These are phyloP conservation scores for Bombus soroeensis DNA, from an alignment of 1,140 invertebrate species.

Conservation along the genomic window DNA sequence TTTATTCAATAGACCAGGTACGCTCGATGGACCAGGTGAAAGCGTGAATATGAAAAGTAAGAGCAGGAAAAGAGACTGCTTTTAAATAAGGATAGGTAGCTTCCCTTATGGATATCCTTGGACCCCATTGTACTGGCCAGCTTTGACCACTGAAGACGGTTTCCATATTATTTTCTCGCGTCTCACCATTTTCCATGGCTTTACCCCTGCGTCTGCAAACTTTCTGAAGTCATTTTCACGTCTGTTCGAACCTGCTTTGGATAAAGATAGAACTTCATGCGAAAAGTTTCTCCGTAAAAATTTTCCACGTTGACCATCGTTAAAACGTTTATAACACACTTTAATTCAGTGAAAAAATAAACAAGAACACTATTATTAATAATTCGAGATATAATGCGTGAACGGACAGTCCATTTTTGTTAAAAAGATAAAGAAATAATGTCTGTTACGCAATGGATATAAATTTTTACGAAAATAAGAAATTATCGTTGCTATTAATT, in stretches of 20 bases:
- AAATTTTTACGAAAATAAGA: too few relatives aligned
- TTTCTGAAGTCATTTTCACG: slow-evolving; percentile 30
- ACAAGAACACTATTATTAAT: background rate
- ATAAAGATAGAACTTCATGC: slow-evolving; percentile 19
- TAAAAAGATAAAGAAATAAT: too few relatives aligned
- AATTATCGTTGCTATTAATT: too few relatives aligned
- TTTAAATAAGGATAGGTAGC: slow-evolving; percentile 54
- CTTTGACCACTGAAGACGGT: slow-evolving; percentile 51
- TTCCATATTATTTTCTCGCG: slow-evolving; percentile 52
- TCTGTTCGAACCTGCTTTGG: slow-evolving; percentile 22
- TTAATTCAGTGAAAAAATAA: background rate
- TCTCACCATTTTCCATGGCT: slow-evolving; percentile 10
- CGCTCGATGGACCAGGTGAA: slow-evolving; percentile 30
- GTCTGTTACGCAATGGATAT: too few relatives aligned
- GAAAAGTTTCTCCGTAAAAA: slow-evolving; percentile 12
- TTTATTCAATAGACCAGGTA: slow-evolving; percentile 44
- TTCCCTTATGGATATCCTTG: slow-evolving; percentile 37
- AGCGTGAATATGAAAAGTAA: slow-evolving; percentile 48
- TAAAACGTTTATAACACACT: background rate
- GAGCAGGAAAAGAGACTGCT: slow-evolving; percentile 1
- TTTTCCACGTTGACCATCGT: background rate
- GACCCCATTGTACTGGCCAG: slow-evolving; percentile 39
- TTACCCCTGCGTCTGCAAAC: slow-evolving; percentile 33
- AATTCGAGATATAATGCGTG: too few relatives aligned
- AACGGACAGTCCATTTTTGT: background rate